Evolutionary conservation across 2,888 invertebrate genomes (phyloP).

Genomic region (Caenorhabditis auriculariae): DNA sequence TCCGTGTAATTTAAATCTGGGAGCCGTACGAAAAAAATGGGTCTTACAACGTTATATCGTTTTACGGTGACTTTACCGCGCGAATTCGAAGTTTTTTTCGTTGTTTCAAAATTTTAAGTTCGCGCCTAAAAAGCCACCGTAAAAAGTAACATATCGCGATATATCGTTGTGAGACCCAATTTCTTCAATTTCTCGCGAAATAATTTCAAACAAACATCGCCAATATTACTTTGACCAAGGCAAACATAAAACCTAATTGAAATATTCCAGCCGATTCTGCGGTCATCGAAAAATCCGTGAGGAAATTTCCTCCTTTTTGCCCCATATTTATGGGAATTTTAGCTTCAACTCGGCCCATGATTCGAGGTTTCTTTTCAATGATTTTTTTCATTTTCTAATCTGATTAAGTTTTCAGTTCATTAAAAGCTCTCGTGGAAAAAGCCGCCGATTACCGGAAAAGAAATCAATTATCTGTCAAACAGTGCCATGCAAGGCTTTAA

Average conservation of each 20-base stretch:
- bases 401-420: slow-evolving; percentile 20
- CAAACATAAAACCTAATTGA: neutral
- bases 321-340: slow-evolving; percentile 48
- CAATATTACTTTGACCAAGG: too few relatives aligned
- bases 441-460: slow-evolving; percentile 53
- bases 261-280: slow-evolving; percentile 12
- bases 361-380: slow-evolving; percentile 12
- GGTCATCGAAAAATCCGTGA: slow-evolving; percentile 31
- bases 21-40: too few relatives aligned
- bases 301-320: slow-evolving; percentile 46
- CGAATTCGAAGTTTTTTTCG: too few relatives aligned
- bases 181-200: too few relatives aligned
- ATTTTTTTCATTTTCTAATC: neutral
- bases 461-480: slow-evolving; percentile 34
- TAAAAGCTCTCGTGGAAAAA: slow-evolving; percentile 43
- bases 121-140: too few relatives aligned
- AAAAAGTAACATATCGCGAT: too few relatives aligned
- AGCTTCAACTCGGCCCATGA: slow-evolving; percentile 35
- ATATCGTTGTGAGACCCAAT: too few relatives aligned
- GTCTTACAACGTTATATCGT: too few relatives aligned
- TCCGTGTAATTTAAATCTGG: too few relatives aligned
- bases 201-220: too few relatives aligned
- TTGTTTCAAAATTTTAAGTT: too few relatives aligned
- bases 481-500: slow-evolving; percentile 44
- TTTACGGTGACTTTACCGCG: too few relatives aligned